Percentiles rank a stretch among this genome's conserved stretches.
Conservation (phyloP, 2,797 vertebrate genomes). For the Masticophis lateralis region DNA sequence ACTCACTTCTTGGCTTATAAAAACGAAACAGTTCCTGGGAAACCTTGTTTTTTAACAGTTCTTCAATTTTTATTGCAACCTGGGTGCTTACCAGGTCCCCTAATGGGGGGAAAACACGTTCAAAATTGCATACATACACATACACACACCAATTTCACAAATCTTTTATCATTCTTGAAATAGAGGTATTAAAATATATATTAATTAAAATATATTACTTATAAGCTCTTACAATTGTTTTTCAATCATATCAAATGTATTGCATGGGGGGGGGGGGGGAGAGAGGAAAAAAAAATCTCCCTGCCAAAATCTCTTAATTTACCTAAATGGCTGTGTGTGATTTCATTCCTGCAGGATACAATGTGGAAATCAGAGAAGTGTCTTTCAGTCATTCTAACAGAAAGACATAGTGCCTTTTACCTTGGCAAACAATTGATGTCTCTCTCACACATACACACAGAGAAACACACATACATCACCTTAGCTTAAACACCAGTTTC, state of each 20-base stretch:
- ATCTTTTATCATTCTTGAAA: conserved; percentile 49
- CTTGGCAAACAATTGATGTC: not conserved
- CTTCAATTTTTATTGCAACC: conserved; percentile 70
- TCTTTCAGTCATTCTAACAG: not conserved
- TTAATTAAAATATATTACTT: conserved; percentile 99
- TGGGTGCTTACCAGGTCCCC: conserved; percentile 50
- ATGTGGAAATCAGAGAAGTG: not conserved
- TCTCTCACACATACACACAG: not conserved
- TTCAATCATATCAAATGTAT: conserved; percentile 76
- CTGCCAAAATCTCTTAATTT: not conserved
- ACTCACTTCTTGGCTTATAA: conserved; percentile 58
- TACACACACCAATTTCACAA: conserved; percentile 63
- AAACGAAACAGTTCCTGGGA: conserved; percentile 53
- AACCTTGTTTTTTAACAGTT: conserved; percentile 56
- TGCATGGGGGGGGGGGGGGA: conserved; percentile 56
- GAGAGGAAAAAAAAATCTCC: not conserved
- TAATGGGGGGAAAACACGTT: conserved; percentile 38
- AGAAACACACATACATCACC: not conserved
- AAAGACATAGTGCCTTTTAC: not conserved
- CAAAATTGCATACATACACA: not conserved
- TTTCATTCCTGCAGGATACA: not conserved
- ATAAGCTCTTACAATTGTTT: conserved; percentile 81
- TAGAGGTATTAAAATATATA: conserved; percentile 96
- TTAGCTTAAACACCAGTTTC: not conserved
- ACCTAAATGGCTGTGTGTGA: not conserved